phyloP scores from a whole-genome alignment of 2,888 invertebrate genomes.

The Pediacus dermestoides region DNA sequence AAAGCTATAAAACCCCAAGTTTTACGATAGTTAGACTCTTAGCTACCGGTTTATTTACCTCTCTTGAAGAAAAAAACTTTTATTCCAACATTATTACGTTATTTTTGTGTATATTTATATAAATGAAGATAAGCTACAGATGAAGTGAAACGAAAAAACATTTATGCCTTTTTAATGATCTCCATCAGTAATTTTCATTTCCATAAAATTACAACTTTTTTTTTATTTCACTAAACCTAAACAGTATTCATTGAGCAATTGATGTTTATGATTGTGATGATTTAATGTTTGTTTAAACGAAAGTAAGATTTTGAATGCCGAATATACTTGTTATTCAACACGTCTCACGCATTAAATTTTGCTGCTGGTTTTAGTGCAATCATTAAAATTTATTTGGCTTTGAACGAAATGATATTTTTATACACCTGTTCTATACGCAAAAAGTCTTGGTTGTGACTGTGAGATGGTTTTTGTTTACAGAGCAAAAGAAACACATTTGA shows the following conservation, averaged over 20 bases:
- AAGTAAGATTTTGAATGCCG: slow-evolving; percentile 20
- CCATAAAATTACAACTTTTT: slow-evolving; percentile 1
- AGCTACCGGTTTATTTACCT: slow-evolving; percentile 26
- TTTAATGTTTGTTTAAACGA: slow-evolving; percentile 22
- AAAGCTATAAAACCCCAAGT: slow-evolving; percentile 25
- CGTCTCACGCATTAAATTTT: too few relatives aligned
- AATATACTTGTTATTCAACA: slow-evolving; percentile 23
- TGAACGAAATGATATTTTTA: too few relatives aligned
- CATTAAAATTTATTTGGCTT: too few relatives aligned
- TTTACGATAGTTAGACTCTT: slow-evolving; percentile 21
- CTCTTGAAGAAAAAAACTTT: slow-evolving; percentile 8
- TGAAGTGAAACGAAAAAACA: not conserved
- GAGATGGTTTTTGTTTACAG: too few relatives aligned
- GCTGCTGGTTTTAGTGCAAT: too few relatives aligned
- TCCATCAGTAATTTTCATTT: not conserved
- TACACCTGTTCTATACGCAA: too few relatives aligned
- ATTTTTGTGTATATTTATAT: slow-evolving; percentile 7
- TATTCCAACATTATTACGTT: slow-evolving; percentile 13
- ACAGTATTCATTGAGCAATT: slow-evolving; percentile 19
- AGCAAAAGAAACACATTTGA: too few relatives aligned
- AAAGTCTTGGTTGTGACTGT: too few relatives aligned
- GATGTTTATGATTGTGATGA: slow-evolving; percentile 24
- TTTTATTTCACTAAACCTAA: slow-evolving; percentile 9
- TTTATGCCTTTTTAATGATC: slow-evolving; percentile 1
- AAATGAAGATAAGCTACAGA: slow-evolving; percentile 1